Evolutionary conservation across 2,888 invertebrate genomes (phyloP), one percentile per base, ranked within the genome.

Genomic region (Heliconius hortense): DNA sequence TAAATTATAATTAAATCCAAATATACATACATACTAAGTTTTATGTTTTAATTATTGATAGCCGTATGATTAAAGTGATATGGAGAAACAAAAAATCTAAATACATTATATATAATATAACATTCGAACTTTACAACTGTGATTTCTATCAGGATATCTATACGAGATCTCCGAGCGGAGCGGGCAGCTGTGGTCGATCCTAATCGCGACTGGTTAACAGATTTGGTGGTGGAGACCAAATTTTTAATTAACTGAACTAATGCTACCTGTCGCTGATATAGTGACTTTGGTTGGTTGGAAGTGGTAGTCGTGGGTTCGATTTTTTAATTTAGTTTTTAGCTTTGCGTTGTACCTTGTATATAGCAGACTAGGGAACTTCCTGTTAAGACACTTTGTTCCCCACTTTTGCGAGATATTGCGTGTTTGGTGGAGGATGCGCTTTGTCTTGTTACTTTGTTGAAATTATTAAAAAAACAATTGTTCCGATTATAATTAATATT

Each of bases 61-160:
- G 24, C 66, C 39, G 39, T 66, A 66, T 66, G 66, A 66, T 66
- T 43, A 43, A 18, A 66, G 26, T 24, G 21, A n/a, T 15, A 53
- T 21, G 18, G 21, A 5, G 53, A 53, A 53, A 53, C 18, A 53
- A 69, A 69, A 24, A 26, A 67, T 26, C 66, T 24, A 66, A 31
- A 66, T 39, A 53, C 28, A 53, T 39, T 28, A 53, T n/a, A n/a
- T n/a, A n/a, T n/a, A n/a, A n/a, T n/a, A n/a, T 66, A 31, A 69
- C 56, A 24, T 69, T n/a, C 31, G 11, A 56, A 15, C 31, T 48
- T 68, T 56, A 69, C 53, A 68, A 56, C 69, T 31, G 69, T 56
- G 69, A 56, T 69, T 69, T 48, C 31, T 56, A 69, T 69, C 69
- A 56, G 56, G 53, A 24, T 69, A 69, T 69, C 69, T 53, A 56